Evolutionary conservation across 1,140 invertebrate species (phyloP), one percentile per base, ranked within the genome.

Genomic region (Drosophila sp.): DNA sequence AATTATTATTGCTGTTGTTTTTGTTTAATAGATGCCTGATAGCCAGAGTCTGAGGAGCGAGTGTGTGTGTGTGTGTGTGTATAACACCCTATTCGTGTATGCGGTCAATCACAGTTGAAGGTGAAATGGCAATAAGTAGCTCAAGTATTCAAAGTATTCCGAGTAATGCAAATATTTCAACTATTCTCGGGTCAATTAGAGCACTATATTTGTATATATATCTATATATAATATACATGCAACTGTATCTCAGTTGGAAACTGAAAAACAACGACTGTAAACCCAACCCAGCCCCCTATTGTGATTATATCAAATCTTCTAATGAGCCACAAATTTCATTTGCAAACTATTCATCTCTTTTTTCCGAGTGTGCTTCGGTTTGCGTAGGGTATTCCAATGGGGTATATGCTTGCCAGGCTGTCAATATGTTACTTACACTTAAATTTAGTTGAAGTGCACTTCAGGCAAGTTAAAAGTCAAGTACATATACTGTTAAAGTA

Each of bases 61-160:
- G 36, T 61, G 41, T 66, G 43, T 66, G 34, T 38, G 43, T 58
- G 43, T 29, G 45, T 51, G 53, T 58, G 32, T 66, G 27, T 63
- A 36, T 45, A 16, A 50, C 25, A 46, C 43, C 29, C 54, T 13
- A 43, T 32, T 25, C 27, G 29, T 34, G 45, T 50, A 53, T 51
- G 40, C 66, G 66, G 66, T 70, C 66, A 70, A 70, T 70, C 66
- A 70, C 66, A 70, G 66, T 70, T 70, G 63, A 59, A 71, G 67
- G 61, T 57, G 61, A 66, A 72, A 51, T 66, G 59, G 27, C 40
- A 48, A 16, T 32, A 64, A 64, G 29, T 56, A 64, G 46, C 21
- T 25, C 59, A 71, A 53, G 13, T 16, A 69, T 69, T 36, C 18
- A n/a, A 36, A 62, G 14, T 40, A 69, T 61, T 59, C 29, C 36